Conservation (phyloP, 1,140 invertebrate genomes). For the Saccostrea glomerata region DNA sequence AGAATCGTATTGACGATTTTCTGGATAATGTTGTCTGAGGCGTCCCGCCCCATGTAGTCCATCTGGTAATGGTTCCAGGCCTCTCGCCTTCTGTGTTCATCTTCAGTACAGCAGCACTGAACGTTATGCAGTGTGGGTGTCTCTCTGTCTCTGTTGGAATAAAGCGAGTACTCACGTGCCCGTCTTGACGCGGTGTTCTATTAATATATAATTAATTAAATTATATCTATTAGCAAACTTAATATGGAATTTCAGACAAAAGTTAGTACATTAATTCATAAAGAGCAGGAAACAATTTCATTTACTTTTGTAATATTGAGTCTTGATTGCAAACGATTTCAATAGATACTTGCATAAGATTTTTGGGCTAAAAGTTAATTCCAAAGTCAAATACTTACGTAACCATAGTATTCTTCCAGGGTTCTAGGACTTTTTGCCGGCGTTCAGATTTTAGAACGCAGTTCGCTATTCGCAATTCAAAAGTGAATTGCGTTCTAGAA, state of each 20-base stretch:
- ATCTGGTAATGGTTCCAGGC: neutral
- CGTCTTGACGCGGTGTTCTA: neutral
- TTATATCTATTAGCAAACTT: too few species aligned
- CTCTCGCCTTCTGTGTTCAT: neutral
- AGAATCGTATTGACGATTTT: neutral
- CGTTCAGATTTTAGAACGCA: too few species aligned
- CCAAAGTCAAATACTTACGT: neutral
- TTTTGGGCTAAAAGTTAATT: too few species aligned
- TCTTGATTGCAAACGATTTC: too few species aligned
- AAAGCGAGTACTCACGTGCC: neutral
- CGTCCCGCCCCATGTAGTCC: neutral
- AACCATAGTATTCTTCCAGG: neutral
- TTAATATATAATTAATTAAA: neutral
- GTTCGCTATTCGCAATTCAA: too few species aligned
- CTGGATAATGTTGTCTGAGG: neutral
- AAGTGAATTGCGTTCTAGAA: too few species aligned
- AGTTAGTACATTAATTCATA: neutral
- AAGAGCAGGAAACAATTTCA: neutral
- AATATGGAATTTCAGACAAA: neutral
- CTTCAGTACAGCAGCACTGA: neutral
- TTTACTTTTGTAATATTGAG: neutral
- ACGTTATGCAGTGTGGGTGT: neutral
- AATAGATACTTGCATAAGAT: too few species aligned
- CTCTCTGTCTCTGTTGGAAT: neutral
- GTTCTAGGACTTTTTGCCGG: neutral